Base-by-base conservation (phyloP, 1,140 invertebrate genomes). In the Psilanteris sp. region DNA sequence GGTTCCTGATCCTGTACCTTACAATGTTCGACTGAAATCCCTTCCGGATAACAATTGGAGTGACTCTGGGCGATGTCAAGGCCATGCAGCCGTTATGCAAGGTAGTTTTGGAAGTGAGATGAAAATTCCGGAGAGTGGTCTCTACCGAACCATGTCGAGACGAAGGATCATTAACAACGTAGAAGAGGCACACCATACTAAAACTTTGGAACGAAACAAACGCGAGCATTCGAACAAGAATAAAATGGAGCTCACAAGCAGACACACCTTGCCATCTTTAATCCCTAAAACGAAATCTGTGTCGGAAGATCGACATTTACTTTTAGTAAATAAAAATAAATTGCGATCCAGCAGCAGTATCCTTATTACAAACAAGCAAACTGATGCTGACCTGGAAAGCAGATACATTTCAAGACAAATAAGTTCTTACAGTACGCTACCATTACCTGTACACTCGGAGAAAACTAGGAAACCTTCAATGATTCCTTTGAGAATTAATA, bases 161-260 rank as follows among this genome's bases (percentile, higher is more conserved):
- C 82, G 77, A 2, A 77, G 82, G 20, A 87, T 88, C 22, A 84
- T 88, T 48, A 76, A 73, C 13, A 87, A 86, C 20, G 77, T 57
- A 0, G 70, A 68, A 9, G 80, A 84, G 1, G 59, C 67, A 14
- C 62, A 64, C 26, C 31, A 72, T 0, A 29, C 77, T 2, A 80
- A 73, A 34, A 59, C 77, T 4, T 34, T 77, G 15, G 74, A 59
- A 5, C 72, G 62, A 26, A 27, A 50, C 4, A 78, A 57, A 4
- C 44, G 46, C 9, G 55, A 57, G 2, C 11, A 8, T 7, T 11
- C 9, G 0, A 26, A 2, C 9, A n/a, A 29, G 1, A 6, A 22
- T 3, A 43, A 31, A 14, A 36, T 52, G 0, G 22, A 64, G 2
- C 14, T 55, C 6, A 10, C 10, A 6, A 29, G 24, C 9, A 67